A percentile compares a stretch with the other conserved stretches of the same genome.
Evolutionary conservation across 2,113 vertebrate species (phyloP).

Genomic region (Thomomys bottae): DNA sequence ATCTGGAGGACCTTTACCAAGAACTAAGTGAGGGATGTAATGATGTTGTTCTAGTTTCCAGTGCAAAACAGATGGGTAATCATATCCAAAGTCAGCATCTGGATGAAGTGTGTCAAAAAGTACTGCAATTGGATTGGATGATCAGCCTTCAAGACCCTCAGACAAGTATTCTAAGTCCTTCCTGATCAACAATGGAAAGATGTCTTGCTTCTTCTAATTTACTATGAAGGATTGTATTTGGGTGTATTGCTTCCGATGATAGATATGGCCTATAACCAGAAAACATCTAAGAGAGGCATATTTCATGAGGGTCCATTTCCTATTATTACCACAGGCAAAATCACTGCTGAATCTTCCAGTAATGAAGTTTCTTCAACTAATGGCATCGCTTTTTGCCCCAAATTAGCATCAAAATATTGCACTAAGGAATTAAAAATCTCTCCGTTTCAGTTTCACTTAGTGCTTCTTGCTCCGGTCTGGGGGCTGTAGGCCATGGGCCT

Average conservation of each 20-base stretch:
- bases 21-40: slow-evolving; percentile 94
- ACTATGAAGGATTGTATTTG: slow-evolving; percentile 93
- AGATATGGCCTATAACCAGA: slow-evolving; percentile 97
- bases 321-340: slow-evolving; percentile 92
- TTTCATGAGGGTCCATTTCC: slow-evolving; percentile 98
- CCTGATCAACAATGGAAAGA: slow-evolving; percentile 95
- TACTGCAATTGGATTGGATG: slow-evolving; percentile 95
- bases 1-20: slow-evolving; percentile 95
- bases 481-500: neutral
- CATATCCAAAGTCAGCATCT: slow-evolving; percentile 96
- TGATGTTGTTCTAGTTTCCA: slow-evolving; percentile 97
- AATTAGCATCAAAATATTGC: slow-evolving; percentile 86
- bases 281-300: slow-evolving; percentile 97
- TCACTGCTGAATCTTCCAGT: slow-evolving; percentile 90
- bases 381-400: slow-evolving; percentile 91
- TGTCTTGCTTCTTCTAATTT: slow-evolving; percentile 96
- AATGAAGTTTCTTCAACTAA: slow-evolving; percentile 95
- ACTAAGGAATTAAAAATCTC: slow-evolving; percentile 86
- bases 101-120: slow-evolving; percentile 97
- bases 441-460: slow-evolving; percentile 82
- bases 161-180: slow-evolving; percentile 96
- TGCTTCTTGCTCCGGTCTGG: neutral
- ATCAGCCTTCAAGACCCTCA: slow-evolving; percentile 96
- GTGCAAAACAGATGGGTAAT: slow-evolving; percentile 93
- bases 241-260: slow-evolving; percentile 92